Evolutionary conservation across 2,888 invertebrate species (phyloP).

Genomic region (Cataglyphis rosenhaueri): DNA sequence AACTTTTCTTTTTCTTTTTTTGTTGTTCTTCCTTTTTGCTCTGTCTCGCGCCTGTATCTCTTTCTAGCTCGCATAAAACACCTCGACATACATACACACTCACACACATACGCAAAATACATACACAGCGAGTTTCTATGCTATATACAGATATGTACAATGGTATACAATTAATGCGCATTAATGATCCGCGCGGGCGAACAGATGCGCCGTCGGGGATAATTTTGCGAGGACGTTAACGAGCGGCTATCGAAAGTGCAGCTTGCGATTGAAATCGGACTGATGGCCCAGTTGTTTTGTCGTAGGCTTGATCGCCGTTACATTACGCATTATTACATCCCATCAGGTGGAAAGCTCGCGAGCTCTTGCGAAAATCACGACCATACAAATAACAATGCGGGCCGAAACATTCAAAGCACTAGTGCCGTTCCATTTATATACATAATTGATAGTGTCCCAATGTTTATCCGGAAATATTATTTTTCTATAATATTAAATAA

Average conservation of each 20-base stretch:
- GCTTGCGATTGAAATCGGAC: slow-evolving; percentile 32
- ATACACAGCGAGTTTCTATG: slow-evolving; percentile 30
- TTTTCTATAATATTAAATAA: slow-evolving; percentile 33
- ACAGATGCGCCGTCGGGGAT: slow-evolving; percentile 49
- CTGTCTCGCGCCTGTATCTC: slow-evolving; percentile 31
- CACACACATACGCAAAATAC: slow-evolving; percentile 22
- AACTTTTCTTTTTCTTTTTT: background rate
- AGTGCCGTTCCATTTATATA: slow-evolving; percentile 23
- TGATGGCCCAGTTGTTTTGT: slow-evolving; percentile 5
- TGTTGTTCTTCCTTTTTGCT: background rate
- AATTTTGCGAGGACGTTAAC: slow-evolving; percentile 43
- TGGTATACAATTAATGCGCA: slow-evolving; percentile 71
- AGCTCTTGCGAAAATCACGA: slow-evolving; percentile 30
- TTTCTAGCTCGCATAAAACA: background rate
- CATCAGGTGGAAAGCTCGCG: slow-evolving; percentile 22
- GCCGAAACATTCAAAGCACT: slow-evolving; percentile 1
- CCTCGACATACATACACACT: background rate
- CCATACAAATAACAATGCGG: slow-evolving; percentile 7
- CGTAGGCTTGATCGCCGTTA: slow-evolving; percentile 37
- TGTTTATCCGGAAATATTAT: slow-evolving; percentile 37
- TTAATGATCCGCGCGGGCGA: slow-evolving; percentile 53
- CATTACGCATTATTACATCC: slow-evolving; percentile 39
- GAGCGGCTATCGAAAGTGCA: slow-evolving; percentile 45
- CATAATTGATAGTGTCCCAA: slow-evolving; percentile 14
- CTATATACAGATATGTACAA: slow-evolving; percentile 78